Evolutionary conservation across 2,797 vertebrate genomes (phyloP).

Genomic region (Thaleichthys pacificus): DNA sequence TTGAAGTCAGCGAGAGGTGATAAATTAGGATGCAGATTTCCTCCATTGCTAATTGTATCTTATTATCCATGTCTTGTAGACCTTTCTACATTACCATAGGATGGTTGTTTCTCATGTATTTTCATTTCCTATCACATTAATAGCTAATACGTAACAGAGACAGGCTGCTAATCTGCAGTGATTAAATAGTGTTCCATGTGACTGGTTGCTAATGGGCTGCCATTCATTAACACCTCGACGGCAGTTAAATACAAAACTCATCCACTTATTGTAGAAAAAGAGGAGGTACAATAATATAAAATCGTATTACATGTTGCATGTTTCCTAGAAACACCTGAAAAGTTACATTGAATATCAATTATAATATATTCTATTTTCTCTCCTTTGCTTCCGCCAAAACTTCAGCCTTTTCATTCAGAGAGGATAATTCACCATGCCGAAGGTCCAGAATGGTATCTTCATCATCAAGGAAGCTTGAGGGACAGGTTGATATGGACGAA

Average conservation of each 20-base stretch:
- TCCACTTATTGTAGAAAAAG: background rate
- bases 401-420: slow-evolving; percentile 2
- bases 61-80: background rate
- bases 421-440: slow-evolving; percentile 23
- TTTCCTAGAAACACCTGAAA: slow-evolving; percentile 5
- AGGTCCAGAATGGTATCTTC: background rate
- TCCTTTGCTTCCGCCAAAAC: slow-evolving; percentile 34
- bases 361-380: background rate
- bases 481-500: slow-evolving; percentile 1
- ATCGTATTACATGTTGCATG: slow-evolving; percentile 14
- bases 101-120: background rate
- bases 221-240: background rate
- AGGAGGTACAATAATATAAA: background rate
- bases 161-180: slow-evolving; percentile 7
- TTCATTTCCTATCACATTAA: slow-evolving; percentile 2
- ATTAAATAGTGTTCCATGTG: slow-evolving; percentile 16
- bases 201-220: slow-evolving; percentile 4
- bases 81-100: background rate
- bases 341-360: no score
- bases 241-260: background rate
- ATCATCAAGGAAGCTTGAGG: slow-evolving; percentile 20
- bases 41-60: background rate
- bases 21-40: background rate
- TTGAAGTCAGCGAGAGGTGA: background rate
- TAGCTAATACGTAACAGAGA: background rate